Percentiles rank a stretch among this genome's conserved stretches.
phyloP scores from a whole-genome alignment of 2,797 vertebrate genomes.

The Poecilia gillii region DNA sequence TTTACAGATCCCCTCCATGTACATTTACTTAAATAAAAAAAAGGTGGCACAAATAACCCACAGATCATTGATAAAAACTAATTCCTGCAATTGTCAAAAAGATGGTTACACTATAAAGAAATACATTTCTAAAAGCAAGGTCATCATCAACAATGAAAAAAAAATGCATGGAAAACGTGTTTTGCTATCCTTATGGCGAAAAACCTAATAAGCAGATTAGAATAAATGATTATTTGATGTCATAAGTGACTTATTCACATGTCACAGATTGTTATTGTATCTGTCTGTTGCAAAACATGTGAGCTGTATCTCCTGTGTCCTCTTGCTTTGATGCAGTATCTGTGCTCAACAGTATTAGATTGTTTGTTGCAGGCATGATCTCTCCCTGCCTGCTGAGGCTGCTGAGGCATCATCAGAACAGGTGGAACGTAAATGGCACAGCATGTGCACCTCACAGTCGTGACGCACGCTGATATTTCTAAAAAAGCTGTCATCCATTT shows the following conservation, averaged over 20 bases:
- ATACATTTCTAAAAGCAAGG: not conserved
- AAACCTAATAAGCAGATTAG: not conserved
- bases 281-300: slow-evolving; percentile 38
- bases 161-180: not conserved
- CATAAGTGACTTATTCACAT: not conserved
- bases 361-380: slow-evolving; percentile 54
- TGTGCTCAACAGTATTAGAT: slow-evolving; percentile 47
- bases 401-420: slow-evolving; percentile 82
- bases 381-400: slow-evolving; percentile 59
- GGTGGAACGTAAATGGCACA: slow-evolving; percentile 82
- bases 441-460: slow-evolving; percentile 77
- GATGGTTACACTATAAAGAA: not conserved
- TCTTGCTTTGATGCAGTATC: slow-evolving; percentile 44
- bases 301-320: slow-evolving; percentile 36
- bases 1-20: not conserved
- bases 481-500: slow-evolving; percentile 86
- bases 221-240: not conserved
- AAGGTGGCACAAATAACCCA: slow-evolving; percentile 2
- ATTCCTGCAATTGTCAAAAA: not conserved
- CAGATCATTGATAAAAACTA: slow-evolving; percentile 5
- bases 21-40: not conserved
- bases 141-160: not conserved
- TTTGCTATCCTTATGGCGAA: not conserved
- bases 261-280: slow-evolving; percentile 41
- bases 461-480: slow-evolving; percentile 85